Percentiles rank a stretch among this genome's conserved stretches.
Conservation (phyloP, 92 coral and sea anemone genomes). For the Nematostella vectensis region DNA sequence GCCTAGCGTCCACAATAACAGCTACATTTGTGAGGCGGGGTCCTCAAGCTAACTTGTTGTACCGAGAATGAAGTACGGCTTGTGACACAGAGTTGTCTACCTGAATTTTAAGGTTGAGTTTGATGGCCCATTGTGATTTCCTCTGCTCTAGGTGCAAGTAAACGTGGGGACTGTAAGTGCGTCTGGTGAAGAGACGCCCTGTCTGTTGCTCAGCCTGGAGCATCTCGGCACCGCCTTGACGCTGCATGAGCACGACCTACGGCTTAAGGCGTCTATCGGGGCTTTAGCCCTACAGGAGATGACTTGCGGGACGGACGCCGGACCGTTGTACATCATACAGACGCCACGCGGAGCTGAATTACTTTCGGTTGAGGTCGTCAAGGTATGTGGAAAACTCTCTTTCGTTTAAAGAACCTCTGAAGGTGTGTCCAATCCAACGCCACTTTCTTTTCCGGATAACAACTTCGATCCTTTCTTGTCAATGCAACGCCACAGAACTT, state of each 20-base stretch:
- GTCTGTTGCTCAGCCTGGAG: slow-evolving; percentile 48
- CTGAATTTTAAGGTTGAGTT: no score
- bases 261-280: slow-evolving; percentile 71
- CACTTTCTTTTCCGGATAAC: not conserved
- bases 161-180: slow-evolving; percentile 54
- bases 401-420: no score
- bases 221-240: slow-evolving; percentile 65
- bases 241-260: slow-evolving; percentile 77
- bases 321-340: slow-evolving; percentile 62
- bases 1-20: no score
- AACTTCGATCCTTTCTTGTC: no score
- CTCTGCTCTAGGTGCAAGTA: no score
- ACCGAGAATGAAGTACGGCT: no score
- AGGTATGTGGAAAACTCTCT: no score
- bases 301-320: slow-evolving; percentile 76
- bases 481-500: no score
- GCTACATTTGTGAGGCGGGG: no score
- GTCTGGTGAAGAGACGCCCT: slow-evolving; percentile 51
- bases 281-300: slow-evolving; percentile 71
- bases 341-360: slow-evolving; percentile 85
- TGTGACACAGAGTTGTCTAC: no score
- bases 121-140: no score
- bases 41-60: no score
- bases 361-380: slow-evolving; percentile 50
- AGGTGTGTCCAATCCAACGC: not conserved